These are phyloP conservation scores for Thunnus thynnus DNA, from an alignment of 2,113 vertebrate species.

Conservation along the genomic window DNA sequence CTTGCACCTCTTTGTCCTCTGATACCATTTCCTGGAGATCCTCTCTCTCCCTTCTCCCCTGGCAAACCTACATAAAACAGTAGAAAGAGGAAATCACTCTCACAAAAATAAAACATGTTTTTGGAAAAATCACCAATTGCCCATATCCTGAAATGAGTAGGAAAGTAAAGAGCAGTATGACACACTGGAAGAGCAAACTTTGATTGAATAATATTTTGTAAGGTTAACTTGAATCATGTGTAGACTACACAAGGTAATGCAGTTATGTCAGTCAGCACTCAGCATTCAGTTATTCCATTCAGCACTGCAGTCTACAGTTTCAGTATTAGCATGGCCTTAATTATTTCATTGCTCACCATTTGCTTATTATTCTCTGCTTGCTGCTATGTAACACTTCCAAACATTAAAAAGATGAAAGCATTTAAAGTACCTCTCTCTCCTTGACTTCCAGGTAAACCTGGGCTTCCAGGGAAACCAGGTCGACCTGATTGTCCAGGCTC, in stretches of 20 bases:
- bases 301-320: background rate
- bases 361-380: background rate
- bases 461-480: constrained; percentile 92
- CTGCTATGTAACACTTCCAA: background rate
- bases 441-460: constrained; percentile 91
- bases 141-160: background rate
- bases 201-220: background rate
- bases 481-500: constrained; percentile 92
- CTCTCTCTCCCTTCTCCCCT: constrained; percentile 97
- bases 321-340: background rate
- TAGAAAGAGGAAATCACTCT: constrained; percentile 1
- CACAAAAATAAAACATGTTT: background rate
- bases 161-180: background rate
- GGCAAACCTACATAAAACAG: constrained; percentile 84
- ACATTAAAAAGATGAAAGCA: background rate
- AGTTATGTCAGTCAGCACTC: background rate
- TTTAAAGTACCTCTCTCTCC: constrained; percentile 92
- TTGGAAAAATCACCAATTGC: background rate
- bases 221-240: background rate
- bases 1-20: constrained; percentile 91
- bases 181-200: background rate
- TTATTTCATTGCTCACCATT: background rate
- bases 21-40: constrained; percentile 84
- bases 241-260: background rate
- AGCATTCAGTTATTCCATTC: background rate